These are phyloP conservation scores for Cichladusa arquata DNA, from an alignment of 2,113 vertebrate genomes.

Conservation along the genomic window DNA sequence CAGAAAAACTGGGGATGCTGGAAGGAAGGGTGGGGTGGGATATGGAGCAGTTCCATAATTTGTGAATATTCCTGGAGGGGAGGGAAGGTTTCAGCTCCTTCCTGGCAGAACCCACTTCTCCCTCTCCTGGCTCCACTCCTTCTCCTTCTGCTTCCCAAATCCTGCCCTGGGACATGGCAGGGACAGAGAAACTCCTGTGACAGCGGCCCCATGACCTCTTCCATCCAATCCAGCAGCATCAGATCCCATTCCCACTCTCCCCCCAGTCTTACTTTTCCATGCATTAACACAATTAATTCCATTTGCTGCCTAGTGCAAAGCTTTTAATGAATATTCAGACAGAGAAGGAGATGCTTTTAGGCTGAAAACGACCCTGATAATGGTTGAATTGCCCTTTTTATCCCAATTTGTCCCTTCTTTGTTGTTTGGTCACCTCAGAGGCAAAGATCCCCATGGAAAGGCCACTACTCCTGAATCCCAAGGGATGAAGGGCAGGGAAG, in stretches of 20 bases:
- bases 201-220: not conserved
- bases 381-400: slow-evolving; percentile 17
- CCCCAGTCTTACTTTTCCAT: slow-evolving; percentile 21
- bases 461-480: not conserved
- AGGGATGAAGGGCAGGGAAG: not conserved
- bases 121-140: not conserved
- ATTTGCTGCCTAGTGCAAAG: slow-evolving; percentile 19
- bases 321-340: slow-evolving; percentile 42
- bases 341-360: not conserved
- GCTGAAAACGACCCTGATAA: not conserved
- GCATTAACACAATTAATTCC: slow-evolving; percentile 54
- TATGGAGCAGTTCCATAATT: rapidly evolving
- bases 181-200: not conserved
- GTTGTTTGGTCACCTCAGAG: not conserved
- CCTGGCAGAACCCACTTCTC: rapidly evolving
- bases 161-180: not conserved
- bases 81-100: not conserved
- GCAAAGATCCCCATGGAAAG: not conserved
- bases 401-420: not conserved
- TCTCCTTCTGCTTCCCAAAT: not conserved
- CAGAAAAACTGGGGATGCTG: not conserved
- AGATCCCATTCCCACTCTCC: not conserved
- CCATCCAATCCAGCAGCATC: not conserved
- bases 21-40: rapidly evolving
- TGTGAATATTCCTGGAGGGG: rapidly evolving